Conservation (phyloP, 2,888 invertebrate genomes). For the Drosophila subsilvestris region DNA sequence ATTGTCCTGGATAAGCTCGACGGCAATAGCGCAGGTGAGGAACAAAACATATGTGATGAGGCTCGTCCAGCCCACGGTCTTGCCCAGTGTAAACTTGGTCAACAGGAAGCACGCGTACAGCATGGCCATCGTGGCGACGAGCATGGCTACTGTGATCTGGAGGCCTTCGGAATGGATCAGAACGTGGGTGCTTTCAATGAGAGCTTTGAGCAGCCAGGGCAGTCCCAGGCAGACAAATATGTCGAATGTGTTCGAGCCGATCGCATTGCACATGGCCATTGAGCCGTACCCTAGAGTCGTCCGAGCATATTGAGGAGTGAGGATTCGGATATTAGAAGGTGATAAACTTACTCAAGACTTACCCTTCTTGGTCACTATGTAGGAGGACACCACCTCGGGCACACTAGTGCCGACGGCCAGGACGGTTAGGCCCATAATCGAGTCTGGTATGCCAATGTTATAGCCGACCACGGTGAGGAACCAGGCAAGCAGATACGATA, state of each 20-base stretch:
- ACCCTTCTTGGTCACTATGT: conserved; percentile 96
- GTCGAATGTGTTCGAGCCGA: conserved; percentile 95
- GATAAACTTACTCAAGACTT: neutral
- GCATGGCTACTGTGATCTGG: conserved; percentile 92
- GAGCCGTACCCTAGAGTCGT: conserved; percentile 86
- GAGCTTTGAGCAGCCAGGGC: conserved; percentile 93
- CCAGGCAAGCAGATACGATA: conserved; percentile 96
- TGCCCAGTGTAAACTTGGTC: conserved; percentile 92
- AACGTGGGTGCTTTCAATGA: conserved; percentile 88
- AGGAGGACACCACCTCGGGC: conserved; percentile 96
- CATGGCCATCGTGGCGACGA: conserved; percentile 91
- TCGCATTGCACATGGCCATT: conserved; percentile 95
- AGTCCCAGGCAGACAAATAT: conserved; percentile 92
- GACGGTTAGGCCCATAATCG: conserved; percentile 96
- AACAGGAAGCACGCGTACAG: conserved; percentile 91
- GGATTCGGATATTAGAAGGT: neutral
- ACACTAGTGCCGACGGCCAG: conserved; percentile 96
- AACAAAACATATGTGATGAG: conserved; percentile 93
- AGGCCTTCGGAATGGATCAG: conserved; percentile 93
- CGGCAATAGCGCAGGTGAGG: conserved; percentile 85
- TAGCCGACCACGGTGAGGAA: conserved; percentile 96
- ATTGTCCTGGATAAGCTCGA: conserved; percentile 30
- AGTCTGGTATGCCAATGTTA: conserved; percentile 89
- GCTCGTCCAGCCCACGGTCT: conserved; percentile 91
- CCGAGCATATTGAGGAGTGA: neutral